Evolutionary conservation across 2,888 invertebrate species (phyloP), one percentile per base, ranked within the genome.

Genomic region (Yponomeuta evonymella): DNA sequence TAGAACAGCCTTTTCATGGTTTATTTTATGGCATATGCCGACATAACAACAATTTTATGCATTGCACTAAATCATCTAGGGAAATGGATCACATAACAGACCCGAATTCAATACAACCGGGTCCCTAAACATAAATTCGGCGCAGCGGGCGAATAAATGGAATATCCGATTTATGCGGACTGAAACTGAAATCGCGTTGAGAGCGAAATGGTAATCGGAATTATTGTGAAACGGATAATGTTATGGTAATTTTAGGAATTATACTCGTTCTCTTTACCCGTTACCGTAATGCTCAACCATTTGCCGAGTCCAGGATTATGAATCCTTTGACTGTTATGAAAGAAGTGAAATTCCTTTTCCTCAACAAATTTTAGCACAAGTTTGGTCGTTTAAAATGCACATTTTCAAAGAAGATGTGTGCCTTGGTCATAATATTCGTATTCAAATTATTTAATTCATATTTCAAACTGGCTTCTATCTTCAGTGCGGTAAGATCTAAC

Each of bases 201-300:
- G 83, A 80, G 81, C 82, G 85, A 58, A 88, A 90, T 89, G 89
- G 87, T 85, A 87, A 86, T 89, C 88, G 86, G 87, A 87, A 86
- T 87, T 85, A 87, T 58, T 58, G 51, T 82, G 80, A 74, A 76
- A 73, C 78, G 81, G 78, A 79, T 83, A 84, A 82, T 65, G 33
- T 81, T 79, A 76, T 75, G 75, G 81, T 79, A 77, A 80, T 81
- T 78, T 77, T 75, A 73, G 69, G 67, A 69, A 58, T 58, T 15
- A 58, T 58, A 58, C 15, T 58, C 51, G 51, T 58, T 58, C 51
- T 5, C 12, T 15, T 2, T 58, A 15, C 4, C 15, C 51, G 12
- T 64, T 64, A 64, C 64, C 23, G 11, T 64, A 64, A 29, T 58
- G 15, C 51, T 58, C 51, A 58, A 58, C 51, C 51, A 58, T 58